Base-by-base conservation (phyloP, 2,113 vertebrate genomes). In the Podarcis muralis region DNA sequence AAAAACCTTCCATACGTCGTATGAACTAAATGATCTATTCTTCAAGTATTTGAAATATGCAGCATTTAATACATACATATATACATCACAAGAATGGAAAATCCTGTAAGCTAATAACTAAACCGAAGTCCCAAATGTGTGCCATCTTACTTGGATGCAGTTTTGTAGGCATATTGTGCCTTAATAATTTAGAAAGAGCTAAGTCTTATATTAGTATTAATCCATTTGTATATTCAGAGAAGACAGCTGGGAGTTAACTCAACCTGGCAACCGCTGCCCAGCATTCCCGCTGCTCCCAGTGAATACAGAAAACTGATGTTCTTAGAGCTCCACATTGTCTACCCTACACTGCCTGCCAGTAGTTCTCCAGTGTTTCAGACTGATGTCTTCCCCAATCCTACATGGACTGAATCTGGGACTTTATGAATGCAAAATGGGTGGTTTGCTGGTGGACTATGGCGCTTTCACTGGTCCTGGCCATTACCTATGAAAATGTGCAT, bases 1-100 rank as follows among this genome's bases (percentile, higher is more conserved):
- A 76, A 85, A 12, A 90, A 75, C 48, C 91, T 62, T 89, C 76
- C 0, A 5, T 89, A 86, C 72, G 83, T 32, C 65, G 40, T 68
- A 88, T 57, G 27, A 90, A 86, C 92, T 81, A 92, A 82, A 81
- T 48, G 91, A 92, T 86, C 94, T 83, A 85, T 59, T 86, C 85
- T 77, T 92, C 32, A 2, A 5, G 78, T 87, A 80, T 79, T 90
- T 87, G 86, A 92, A 86, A 65, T 88, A 79, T 84, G 89, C 43
- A 74, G 78, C 43, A 25, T 83, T 71, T 87, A 84, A 69, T 89
- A 79, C 69, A 75, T 77, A 43, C 81, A 35, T 69, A 18, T 83
- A 72, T 69, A 83, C n/a, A 88, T 76, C 62, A 83, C 2, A 66
- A 66, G 62, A 68, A 23, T 11, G 30, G 48, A 74, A 83, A 88